phyloP scores from a whole-genome alignment of 1,140 invertebrate species.

The Teleopsis dalmanni region DNA sequence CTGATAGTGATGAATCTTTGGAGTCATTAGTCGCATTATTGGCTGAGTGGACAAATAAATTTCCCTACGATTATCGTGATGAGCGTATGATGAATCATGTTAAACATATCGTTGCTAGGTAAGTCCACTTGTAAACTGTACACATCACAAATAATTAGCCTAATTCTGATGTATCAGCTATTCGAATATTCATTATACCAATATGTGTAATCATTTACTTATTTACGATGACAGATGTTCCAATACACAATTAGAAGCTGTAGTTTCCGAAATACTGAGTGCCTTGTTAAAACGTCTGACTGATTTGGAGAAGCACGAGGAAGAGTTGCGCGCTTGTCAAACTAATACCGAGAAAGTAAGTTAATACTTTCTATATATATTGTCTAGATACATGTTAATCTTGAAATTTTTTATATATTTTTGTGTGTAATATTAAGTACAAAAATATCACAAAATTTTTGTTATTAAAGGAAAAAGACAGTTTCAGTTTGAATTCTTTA shows the following conservation, averaged over 20 bases:
- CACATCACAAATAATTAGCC: neutral
- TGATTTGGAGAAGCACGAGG: conserved; percentile 44
- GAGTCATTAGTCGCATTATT: conserved; percentile 37
- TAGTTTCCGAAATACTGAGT: conserved; percentile 42
- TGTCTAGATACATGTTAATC: neutral
- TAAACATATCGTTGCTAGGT: conserved; percentile 45
- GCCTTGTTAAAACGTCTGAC: conserved; percentile 45
- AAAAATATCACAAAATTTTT: neutral
- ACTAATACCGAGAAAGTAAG: conserved; percentile 29
- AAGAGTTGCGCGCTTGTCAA: conserved; percentile 41
- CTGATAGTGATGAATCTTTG: conserved; percentile 32
- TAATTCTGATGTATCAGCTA: neutral
- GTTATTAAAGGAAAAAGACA: neutral
- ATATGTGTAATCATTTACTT: neutral
- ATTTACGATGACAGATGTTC: conserved; percentile 28
- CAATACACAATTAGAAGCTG: conserved; percentile 37
- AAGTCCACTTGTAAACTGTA: conserved; percentile 6
- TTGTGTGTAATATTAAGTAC: no score
- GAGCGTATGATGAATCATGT: conserved; percentile 55
- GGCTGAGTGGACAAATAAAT: conserved; percentile 47
- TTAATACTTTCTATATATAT: neutral
- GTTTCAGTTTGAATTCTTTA: neutral
- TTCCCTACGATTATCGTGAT: conserved; percentile 59
- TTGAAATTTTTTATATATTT: neutral
- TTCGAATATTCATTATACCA: neutral